Evolutionary conservation across 1,140 invertebrate species (phyloP).

Genomic region (Paracyclopina nana): DNA sequence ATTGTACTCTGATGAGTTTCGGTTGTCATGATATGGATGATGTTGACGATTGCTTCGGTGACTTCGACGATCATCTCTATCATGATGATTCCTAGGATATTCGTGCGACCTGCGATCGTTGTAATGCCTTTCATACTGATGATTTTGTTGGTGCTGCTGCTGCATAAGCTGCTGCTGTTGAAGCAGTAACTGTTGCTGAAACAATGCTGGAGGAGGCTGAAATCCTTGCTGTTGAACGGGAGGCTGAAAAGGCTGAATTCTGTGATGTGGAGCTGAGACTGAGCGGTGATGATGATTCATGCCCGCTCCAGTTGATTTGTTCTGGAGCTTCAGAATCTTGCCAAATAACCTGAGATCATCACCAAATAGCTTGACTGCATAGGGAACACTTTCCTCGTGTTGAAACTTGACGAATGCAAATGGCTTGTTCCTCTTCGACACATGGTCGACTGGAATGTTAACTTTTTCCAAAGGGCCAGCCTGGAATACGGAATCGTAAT

Average conservation of each 20-base stretch:
- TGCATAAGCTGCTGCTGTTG: background rate
- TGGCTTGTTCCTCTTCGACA: background rate
- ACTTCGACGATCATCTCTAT: background rate
- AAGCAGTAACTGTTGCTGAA: background rate
- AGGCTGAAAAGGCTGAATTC: background rate
- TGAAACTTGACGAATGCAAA: slow-evolving; percentile 15
- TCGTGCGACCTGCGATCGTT: background rate
- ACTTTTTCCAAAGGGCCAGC: slow-evolving; percentile 12
- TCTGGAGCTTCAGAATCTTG: background rate
- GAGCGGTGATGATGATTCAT: background rate
- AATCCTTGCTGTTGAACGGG: background rate
- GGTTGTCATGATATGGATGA: too few relatives aligned
- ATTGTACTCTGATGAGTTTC: too few relatives aligned
- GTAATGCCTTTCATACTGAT: background rate
- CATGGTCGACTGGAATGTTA: slow-evolving; percentile 1
- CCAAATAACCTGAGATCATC: slow-evolving; percentile 12
- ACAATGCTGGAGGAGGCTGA: background rate
- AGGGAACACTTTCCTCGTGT: slow-evolving; percentile 16
- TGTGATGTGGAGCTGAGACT: background rate
- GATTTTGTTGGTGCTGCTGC: background rate
- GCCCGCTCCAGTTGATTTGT: background rate
- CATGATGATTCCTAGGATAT: too few relatives aligned
- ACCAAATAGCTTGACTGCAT: slow-evolving; percentile 10
- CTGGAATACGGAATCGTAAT: slow-evolving; percentile 1
- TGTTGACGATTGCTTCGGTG: background rate